Conservation (phyloP, 1,140 invertebrate genomes). For the Dendrolimus punctatus region DNA sequence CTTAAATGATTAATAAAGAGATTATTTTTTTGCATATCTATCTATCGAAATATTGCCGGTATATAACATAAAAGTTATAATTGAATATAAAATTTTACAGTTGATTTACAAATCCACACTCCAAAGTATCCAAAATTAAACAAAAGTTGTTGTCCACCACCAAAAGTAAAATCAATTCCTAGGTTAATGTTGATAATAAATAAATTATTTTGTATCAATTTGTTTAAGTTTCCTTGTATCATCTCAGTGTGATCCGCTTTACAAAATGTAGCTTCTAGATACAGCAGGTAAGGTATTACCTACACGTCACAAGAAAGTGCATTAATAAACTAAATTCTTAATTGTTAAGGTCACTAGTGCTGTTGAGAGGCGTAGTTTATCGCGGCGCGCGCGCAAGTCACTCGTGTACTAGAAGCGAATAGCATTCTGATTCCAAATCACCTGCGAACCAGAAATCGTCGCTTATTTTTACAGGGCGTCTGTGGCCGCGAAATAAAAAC, state of each 20-base stretch:
- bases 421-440: conserved; percentile 43
- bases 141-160: too few species aligned
- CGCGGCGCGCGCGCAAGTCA: conserved; percentile 53
- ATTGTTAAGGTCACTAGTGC: conserved; percentile 61
- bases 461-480: conserved; percentile 61
- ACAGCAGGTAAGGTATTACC: conserved; percentile 6
- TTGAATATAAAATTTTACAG: too few species aligned
- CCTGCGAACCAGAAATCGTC: conserved; percentile 48
- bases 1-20: too few species aligned
- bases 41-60: too few species aligned
- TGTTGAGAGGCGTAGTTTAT: conserved; percentile 46
- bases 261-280: background rate
- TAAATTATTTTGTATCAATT: too few species aligned
- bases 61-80: too few species aligned
- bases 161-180: too few species aligned
- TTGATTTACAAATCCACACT: too few species aligned
- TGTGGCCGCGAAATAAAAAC: conserved; percentile 17
- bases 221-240: conserved; percentile 13
- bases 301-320: conserved; percentile 63
- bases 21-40: too few species aligned
- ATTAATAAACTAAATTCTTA: conserved; percentile 67
- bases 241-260: conserved; percentile 11
- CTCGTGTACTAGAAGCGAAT: conserved; percentile 66
- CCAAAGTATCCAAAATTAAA: too few species aligned
- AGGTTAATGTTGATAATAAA: too few species aligned